These are phyloP conservation scores for Clarias gariepinus DNA, from an alignment of 2,113 vertebrate species.

Conservation along the genomic window DNA sequence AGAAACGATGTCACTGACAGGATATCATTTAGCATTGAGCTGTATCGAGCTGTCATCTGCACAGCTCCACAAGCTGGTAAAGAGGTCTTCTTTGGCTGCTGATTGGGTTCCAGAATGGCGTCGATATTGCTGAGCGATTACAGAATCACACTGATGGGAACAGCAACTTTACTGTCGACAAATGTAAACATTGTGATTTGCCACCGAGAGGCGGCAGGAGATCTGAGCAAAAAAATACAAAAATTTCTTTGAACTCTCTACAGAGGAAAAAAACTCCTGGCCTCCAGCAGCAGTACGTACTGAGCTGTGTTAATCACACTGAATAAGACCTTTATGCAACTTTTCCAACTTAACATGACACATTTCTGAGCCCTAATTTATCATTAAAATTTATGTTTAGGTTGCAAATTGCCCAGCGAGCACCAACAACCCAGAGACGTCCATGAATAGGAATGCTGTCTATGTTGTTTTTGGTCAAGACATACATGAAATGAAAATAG, in stretches of 20 bases:
- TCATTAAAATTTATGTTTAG: neutral
- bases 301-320: constrained; percentile 16
- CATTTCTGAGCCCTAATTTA: neutral
- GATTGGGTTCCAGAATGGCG: neutral
- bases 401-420: neutral
- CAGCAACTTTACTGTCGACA: constrained; percentile 8
- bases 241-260: neutral
- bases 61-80: neutral
- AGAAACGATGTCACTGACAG: neutral
- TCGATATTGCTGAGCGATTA: neutral
- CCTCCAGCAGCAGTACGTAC: neutral
- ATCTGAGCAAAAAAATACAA: neutral
- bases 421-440: neutral
- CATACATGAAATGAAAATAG: neutral
- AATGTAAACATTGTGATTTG: constrained; percentile 27
- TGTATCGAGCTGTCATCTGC: neutral
- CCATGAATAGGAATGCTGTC: neutral
- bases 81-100: neutral
- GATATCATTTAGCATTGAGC: neutral
- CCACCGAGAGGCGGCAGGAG: constrained; percentile 13
- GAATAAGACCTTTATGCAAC: constrained; percentile 16
- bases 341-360: constrained; percentile 4
- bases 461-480: neutral
- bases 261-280: neutral
- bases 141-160: constrained; percentile 3